Percentiles rank a stretch among this genome's conserved stretches.
These are phyloP conservation scores for Gerris buenoi DNA, from an alignment of 1,140 invertebrate species.

Conservation along the genomic window DNA sequence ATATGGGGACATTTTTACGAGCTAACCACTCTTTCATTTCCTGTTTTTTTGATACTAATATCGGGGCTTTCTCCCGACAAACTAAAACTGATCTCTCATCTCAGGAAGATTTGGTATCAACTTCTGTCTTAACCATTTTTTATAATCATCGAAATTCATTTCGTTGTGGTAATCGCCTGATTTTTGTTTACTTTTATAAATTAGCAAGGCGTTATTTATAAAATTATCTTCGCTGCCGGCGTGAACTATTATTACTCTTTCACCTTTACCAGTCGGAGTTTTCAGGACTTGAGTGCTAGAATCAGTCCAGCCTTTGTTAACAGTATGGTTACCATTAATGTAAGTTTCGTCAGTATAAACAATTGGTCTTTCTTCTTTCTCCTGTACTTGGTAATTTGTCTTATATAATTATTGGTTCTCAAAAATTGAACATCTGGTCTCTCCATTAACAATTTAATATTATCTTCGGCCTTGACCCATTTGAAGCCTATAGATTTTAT, in stretches of 20 bases:
- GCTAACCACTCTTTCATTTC: conserved; percentile 22
- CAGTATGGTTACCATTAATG: not conserved
- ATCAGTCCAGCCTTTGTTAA: conserved; percentile 9
- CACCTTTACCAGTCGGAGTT: conserved; percentile 1
- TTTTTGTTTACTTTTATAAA: conserved; percentile 6
- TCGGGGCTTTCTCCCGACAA: conserved; percentile 21
- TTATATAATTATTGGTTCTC: conserved; percentile 10
- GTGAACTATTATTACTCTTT: conserved; percentile 8
- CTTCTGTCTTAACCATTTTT: conserved; percentile 11
- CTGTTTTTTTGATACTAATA: conserved; percentile 15
- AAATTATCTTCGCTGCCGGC: conserved; percentile 9
- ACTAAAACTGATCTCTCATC: conserved; percentile 25
- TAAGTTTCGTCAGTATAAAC: conserved; percentile 11
- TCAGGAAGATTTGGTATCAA: conserved; percentile 25
- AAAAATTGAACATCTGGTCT: conserved; percentile 5
- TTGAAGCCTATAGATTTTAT: conserved; percentile 8
- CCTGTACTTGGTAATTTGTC: conserved; percentile 4
- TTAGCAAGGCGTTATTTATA: not conserved
- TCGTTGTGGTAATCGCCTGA: conserved; percentile 16
- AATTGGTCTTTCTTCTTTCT: conserved; percentile 9
- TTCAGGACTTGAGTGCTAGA: not conserved
- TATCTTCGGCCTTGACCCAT: conserved; percentile 9
- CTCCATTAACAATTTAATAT: conserved; percentile 12
- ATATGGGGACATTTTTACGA: conserved; percentile 17
- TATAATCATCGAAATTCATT: conserved; percentile 17